Evolutionary conservation across 2,888 invertebrate genomes (phyloP), one percentile per base, ranked within the genome.

Genomic region (Limulus polyphemus): DNA sequence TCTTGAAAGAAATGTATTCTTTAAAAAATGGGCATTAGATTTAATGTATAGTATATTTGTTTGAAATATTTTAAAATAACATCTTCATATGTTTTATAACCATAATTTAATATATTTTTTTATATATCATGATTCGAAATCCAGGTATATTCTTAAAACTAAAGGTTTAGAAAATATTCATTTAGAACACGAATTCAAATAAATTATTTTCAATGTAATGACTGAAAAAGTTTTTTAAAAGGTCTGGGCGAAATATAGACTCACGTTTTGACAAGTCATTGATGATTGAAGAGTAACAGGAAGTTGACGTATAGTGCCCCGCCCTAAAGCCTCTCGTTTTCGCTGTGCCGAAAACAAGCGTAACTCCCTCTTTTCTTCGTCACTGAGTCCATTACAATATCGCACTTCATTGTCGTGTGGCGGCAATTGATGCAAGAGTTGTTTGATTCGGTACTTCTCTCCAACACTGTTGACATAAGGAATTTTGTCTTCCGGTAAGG

Each of bases 391-490:
- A 79, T 92, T 93, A 80, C 97, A 98, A 81, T 95, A 95, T 70
- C 93, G 87, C 67, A 92, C 91, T 71, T 82, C 81, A 67, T 94
- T 95, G 81, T 98, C 98, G 80, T 98, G 97, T 13, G 95, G 95
- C 56, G 98, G 98, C 70, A 98, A 83, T 79, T 98, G 97, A 74
- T 92, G 91, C 71, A 95, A 83, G 70, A 98, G 83, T 79, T 98
- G 97, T 73, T 90, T 85, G 65, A 95, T 89, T 64, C 97, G 83
- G 80, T 95, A 92, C 73, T 94, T 82, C 78, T 95, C 94, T 10
- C 94, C 94, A 16, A 88, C 87, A 74, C 92, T 92, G 80, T 94
- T 95, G 73, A 95, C 90, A 79, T 94, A 95, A 68, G 97, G 98
- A 69, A 98, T 90, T 80, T 95, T 94, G 79, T 97, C 94, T 79